Conservation (phyloP, 2,797 vertebrate species). For the Trachurus trachurus region DNA sequence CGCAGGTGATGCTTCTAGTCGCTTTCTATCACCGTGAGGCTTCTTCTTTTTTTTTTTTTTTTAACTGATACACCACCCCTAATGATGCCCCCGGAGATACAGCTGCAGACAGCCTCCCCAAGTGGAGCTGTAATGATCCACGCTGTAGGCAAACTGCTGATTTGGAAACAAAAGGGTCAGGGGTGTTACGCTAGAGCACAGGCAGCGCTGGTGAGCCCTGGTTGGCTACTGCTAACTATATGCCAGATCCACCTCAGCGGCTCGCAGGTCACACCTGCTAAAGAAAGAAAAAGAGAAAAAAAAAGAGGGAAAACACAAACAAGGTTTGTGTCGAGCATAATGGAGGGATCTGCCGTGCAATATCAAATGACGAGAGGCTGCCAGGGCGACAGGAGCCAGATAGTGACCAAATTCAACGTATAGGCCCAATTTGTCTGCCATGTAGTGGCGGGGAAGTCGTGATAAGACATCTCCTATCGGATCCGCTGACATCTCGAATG, state of each 20-base stretch:
- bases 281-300: constrained; percentile 9
- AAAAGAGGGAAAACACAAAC: constrained; percentile 58
- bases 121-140: constrained; percentile 79
- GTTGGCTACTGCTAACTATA: constrained; percentile 65
- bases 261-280: constrained; percentile 45
- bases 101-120: constrained; percentile 72
- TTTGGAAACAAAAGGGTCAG: constrained; percentile 82
- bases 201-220: constrained; percentile 14
- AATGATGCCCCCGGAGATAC: constrained; percentile 86
- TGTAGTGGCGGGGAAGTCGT: constrained; percentile 56
- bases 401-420: constrained; percentile 48
- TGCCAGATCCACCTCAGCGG: constrained; percentile 61
- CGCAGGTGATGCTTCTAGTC: constrained; percentile 9
- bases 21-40: constrained; percentile 55
- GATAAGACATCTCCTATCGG: constrained; percentile 79
- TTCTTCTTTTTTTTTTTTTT: constrained; percentile 28
- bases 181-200: constrained; percentile 62
- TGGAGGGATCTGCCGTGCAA: constrained; percentile 41
- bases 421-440: constrained; percentile 79
- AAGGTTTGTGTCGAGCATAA: constrained; percentile 46
- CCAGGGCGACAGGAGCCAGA: constrained; percentile 63
- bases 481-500: constrained; percentile 74
- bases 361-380: constrained; percentile 62
- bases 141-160: constrained; percentile 83
- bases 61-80: constrained; percentile 63